phyloP scores from a whole-genome alignment of 2,113 vertebrate genomes.

The Platysteira castanea region DNA sequence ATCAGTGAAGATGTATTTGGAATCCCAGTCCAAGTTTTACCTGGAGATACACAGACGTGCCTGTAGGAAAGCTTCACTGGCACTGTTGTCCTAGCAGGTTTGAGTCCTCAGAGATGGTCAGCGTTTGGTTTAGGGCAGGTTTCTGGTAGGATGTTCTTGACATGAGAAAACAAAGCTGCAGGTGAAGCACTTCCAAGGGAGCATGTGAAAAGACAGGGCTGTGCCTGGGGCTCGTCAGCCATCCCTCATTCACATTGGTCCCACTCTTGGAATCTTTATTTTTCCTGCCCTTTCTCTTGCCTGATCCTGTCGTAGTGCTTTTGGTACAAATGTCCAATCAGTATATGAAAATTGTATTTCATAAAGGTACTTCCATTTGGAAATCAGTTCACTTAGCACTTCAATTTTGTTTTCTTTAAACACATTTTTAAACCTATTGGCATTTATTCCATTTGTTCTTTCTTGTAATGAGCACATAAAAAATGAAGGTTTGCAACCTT shows the following conservation, averaged over 20 bases:
- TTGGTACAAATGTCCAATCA: constrained; percentile 53
- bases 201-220: neutral
- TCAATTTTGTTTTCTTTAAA: neutral
- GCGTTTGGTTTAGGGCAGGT: neutral
- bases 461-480: neutral
- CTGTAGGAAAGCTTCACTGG: neutral
- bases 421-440: neutral
- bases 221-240: neutral
- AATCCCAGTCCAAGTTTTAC: neutral
- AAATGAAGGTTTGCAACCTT: neutral
- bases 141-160: neutral
- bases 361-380: constrained; percentile 57
- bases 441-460: constrained; percentile 8
- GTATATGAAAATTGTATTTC: constrained; percentile 34
- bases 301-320: constrained; percentile 58
- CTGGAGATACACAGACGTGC: neutral
- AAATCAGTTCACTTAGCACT: neutral
- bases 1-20: neutral
- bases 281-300: constrained; percentile 61
- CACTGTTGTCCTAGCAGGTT: neutral
- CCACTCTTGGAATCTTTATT: constrained; percentile 45
- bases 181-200: neutral
- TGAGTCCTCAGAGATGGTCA: neutral
- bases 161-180: neutral
- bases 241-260: constrained; percentile 8